Evolutionary conservation across 23 tunicate species (phyloP).

Genomic region (Halocynthia aurantium): DNA sequence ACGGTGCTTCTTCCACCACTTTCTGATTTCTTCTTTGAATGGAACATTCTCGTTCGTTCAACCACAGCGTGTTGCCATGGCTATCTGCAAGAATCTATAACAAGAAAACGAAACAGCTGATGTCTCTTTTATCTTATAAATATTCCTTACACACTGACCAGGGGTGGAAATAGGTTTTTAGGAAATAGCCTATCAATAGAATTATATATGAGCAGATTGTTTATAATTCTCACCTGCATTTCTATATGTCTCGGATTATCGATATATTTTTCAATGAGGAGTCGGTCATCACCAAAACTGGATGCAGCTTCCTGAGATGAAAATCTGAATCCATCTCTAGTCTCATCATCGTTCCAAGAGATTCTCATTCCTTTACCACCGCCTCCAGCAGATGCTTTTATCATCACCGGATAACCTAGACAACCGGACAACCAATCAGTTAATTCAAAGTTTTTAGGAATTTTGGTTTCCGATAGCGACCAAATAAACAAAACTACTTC

Average conservation of each 20-base stretch:
- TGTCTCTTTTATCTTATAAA: too few relatives aligned
- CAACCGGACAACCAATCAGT: background rate
- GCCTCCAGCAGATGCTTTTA: conserved; percentile 99
- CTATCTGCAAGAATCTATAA: conserved; percentile 75
- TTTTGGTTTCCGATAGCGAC: too few relatives aligned
- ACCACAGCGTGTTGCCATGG: conserved; percentile 90
- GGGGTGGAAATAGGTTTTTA: too few relatives aligned
- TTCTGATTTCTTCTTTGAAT: conserved; percentile 96
- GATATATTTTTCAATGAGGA: conserved; percentile 93
- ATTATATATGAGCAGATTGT: too few relatives aligned
- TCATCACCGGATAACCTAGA: conserved; percentile 97
- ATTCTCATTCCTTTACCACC: conserved; percentile 99
- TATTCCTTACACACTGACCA: too few relatives aligned
- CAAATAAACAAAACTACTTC: background rate
- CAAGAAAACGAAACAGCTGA: too few relatives aligned
- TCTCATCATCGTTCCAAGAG: conserved; percentile 98
- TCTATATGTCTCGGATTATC: conserved; percentile 97
- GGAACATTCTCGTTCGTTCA: conserved; percentile 98
- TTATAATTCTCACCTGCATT: conserved; percentile 91
- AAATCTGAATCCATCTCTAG: conserved; percentile 84
- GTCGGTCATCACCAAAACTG: conserved; percentile 94
- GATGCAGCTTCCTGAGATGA: conserved; percentile 97
- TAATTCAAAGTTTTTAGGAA: background rate
- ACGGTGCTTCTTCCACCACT: conserved; percentile 99
- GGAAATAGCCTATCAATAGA: too few relatives aligned